Evolutionary conservation across 2,888 invertebrate species (phyloP).

Genomic region (Tuberolachnus salignus): DNA sequence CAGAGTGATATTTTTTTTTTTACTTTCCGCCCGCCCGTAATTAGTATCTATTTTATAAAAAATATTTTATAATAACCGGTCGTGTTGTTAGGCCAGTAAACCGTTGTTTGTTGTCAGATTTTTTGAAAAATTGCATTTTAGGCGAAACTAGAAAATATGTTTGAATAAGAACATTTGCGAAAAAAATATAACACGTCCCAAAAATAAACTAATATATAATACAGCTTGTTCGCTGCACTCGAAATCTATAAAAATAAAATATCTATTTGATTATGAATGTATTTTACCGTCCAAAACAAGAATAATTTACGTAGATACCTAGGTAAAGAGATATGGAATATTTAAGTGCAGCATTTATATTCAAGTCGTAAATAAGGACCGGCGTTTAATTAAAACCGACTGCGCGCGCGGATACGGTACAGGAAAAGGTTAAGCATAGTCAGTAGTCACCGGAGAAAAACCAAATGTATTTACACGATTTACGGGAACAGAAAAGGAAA

Average conservation of each 20-base stretch:
- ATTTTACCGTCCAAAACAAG: neutral
- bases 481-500: neutral
- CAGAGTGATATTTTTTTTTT: too few species aligned
- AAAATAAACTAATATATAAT: neutral
- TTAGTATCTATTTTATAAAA: too few species aligned
- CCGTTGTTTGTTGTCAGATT: too few species aligned
- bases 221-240: neutral
- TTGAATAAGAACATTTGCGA: too few species aligned
- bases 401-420: neutral
- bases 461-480: neutral
- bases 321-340: neutral
- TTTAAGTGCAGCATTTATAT: neutral
- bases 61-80: too few species aligned
- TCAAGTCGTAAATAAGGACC: conserved; percentile 3
- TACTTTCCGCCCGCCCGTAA: too few species aligned
- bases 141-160: too few species aligned
- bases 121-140: too few species aligned
- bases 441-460: neutral
- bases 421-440: neutral
- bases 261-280: conserved; percentile 3
- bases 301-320: neutral
- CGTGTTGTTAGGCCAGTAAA: too few species aligned
- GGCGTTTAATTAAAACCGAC: conserved; percentile 27
- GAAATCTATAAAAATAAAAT: too few species aligned
- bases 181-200: neutral